Base-by-base conservation (phyloP, 1,140 invertebrate species). In the Bombus pascuorum region DNA sequence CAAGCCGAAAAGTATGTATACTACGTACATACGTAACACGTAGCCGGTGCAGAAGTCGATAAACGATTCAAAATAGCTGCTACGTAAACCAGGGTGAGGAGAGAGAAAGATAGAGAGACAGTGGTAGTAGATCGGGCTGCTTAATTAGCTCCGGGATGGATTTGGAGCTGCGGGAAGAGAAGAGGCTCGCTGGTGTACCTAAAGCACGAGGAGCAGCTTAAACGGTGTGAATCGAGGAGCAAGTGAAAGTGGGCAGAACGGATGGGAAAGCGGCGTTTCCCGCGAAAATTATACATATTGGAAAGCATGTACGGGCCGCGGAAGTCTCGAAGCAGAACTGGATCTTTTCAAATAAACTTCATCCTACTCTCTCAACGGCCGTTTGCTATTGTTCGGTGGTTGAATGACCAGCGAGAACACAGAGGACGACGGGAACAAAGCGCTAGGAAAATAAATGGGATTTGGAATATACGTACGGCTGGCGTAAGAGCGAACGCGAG, bases 11-110 rank as follows among this genome's bases (percentile, higher is more conserved):
- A 53, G 47, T 53, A 53, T 53, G 47, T 53, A 53, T 53, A 53
- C 47, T 53, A 53, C 47, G 75, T 81, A 71, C 62, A 62, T 66
- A 66, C 72, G 85, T 78, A 78, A 79, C 74, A 71, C 75, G 75
- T 32, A 66, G 62, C 59, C 62, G 73, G 68, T 81, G 65, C 70
- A 89, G 82, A 81, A 85, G 87, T 87, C 87, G 89, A 89, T 87
- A 89, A 89, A 89, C 81, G 83, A 87, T 89, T 85, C 65, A 80
- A 90, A 91, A 91, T 89, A 90, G 75, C 85, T 62, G 75, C 72
- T 72, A 74, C 72, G 71, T 85, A 83, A 81, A 87, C 80, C 70
- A 68, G 76, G 79, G 80, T 75, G 34, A 75, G 6, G 34, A 86
- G 75, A 86, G 5, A 32, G n/a, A 66, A 5, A 66, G 62, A 59